Conservation (phyloP, 2,888 invertebrate species). For the Drosophila paramelanica region DNA sequence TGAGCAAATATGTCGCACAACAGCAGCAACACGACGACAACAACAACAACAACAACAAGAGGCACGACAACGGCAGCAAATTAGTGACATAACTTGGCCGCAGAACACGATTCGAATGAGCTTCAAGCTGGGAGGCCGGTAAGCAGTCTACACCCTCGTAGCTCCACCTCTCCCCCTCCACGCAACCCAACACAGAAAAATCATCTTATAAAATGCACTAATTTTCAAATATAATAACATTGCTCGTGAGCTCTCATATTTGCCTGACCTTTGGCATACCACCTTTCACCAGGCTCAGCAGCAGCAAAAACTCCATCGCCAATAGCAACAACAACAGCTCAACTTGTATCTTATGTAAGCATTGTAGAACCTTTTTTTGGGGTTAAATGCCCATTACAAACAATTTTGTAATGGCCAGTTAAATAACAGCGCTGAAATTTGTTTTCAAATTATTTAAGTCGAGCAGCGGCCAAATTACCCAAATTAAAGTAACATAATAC, state of each 20-base stretch:
- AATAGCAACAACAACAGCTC: slow-evolving; percentile 14
- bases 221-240: slow-evolving; percentile 67
- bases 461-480: slow-evolving; percentile 74
- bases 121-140: slow-evolving; percentile 56
- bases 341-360: slow-evolving; percentile 54
- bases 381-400: slow-evolving; percentile 74
- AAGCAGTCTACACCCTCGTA: neutral
- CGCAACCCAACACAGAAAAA: neutral
- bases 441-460: slow-evolving; percentile 78
- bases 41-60: slow-evolving; percentile 25
- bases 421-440: slow-evolving; percentile 72
- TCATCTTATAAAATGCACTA: slow-evolving; percentile 57
- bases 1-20: slow-evolving; percentile 72
- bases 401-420: slow-evolving; percentile 74
- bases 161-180: neutral
- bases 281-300: slow-evolving; percentile 63
- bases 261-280: slow-evolving; percentile 65
- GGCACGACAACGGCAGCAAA: slow-evolving; percentile 71
- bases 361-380: slow-evolving; percentile 51
- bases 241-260: slow-evolving; percentile 75
- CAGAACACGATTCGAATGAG: slow-evolving; percentile 62
- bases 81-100: slow-evolving; percentile 74
- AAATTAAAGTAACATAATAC: slow-evolving; percentile 77
- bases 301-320: slow-evolving; percentile 9
- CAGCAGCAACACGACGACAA: slow-evolving; percentile 14